Percentiles rank a stretch among this genome's conserved stretches.
These are phyloP conservation scores for Gymnoscopelus microlampas DNA, from an alignment of 2,797 vertebrate species.

Conservation along the genomic window DNA sequence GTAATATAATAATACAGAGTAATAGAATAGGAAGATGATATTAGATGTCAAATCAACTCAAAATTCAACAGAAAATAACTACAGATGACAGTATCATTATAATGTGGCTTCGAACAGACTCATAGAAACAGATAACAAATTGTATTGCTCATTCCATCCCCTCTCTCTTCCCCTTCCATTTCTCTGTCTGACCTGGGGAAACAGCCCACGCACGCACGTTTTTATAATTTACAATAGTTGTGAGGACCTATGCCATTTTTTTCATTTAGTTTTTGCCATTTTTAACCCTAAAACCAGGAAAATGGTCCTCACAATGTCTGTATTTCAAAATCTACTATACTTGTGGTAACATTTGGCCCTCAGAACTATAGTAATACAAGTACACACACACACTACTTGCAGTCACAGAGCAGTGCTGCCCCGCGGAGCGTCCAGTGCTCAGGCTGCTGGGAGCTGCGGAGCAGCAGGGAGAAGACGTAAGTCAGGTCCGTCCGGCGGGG, in stretches of 20 bases:
- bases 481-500: conserved; percentile 85
- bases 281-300: too few species aligned
- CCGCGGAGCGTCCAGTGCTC: conserved; percentile 88
- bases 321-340: too few species aligned
- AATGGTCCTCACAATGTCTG: too few species aligned
- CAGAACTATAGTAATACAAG: neutral
- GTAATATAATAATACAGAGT: too few species aligned
- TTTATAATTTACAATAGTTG: too few species aligned
- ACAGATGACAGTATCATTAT: neutral
- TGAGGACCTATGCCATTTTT: too few species aligned
- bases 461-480: conserved; percentile 82
- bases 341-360: neutral
- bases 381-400: conserved; percentile 52
- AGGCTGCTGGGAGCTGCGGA: conserved; percentile 76
- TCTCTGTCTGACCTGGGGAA: too few species aligned
- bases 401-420: conserved; percentile 84
- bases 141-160: too few species aligned
- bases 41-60: neutral
- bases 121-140: neutral
- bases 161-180: too few species aligned
- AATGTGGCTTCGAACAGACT: neutral
- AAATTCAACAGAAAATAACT: neutral
- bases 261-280: too few species aligned
- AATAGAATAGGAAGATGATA: too few species aligned
- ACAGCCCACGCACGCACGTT: too few species aligned